Evolutionary conservation across 92 coral and sea anemone genomes (phyloP).

Genomic region (Porites divaricata): DNA sequence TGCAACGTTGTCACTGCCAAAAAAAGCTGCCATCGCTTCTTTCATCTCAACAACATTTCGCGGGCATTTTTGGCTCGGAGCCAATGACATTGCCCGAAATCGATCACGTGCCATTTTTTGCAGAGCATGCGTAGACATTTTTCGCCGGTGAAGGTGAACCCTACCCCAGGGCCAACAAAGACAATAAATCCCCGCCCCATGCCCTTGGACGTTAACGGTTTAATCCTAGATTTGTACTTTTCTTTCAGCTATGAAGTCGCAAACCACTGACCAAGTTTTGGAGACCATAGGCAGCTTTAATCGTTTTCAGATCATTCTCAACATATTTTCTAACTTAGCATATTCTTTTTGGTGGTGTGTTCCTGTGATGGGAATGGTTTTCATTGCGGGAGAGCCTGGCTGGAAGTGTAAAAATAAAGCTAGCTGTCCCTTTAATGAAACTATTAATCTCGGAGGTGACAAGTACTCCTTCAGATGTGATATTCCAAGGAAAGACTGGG

Average conservation of each 20-base stretch:
- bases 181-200: no score
- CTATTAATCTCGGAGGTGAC: constrained; percentile 44
- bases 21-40: no score
- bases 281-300: constrained; percentile 84
- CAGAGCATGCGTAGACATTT: no score
- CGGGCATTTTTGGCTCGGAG: no score
- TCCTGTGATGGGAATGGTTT: constrained; percentile 59
- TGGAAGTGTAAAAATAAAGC: constrained; percentile 76
- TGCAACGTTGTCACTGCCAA: no score
- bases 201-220: no score
- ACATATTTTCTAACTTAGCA: constrained; percentile 47
- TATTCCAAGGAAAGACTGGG: constrained; percentile 81
- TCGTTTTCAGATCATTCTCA: constrained; percentile 69
- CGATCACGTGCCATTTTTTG: no score
- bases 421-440: constrained; percentile 69
- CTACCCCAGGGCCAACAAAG: no score
- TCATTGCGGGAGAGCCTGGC: constrained; percentile 79
- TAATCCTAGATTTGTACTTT: not conserved
- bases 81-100: no score
- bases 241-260: constrained; percentile 19
- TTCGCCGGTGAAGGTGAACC: no score
- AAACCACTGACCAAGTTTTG: constrained; percentile 70
- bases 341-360: constrained; percentile 63
- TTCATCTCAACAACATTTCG: no score
- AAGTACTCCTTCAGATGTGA: constrained; percentile 69